Evolutionary conservation across 2,888 invertebrate genomes (phyloP).

Genomic region (Amiota minor): DNA sequence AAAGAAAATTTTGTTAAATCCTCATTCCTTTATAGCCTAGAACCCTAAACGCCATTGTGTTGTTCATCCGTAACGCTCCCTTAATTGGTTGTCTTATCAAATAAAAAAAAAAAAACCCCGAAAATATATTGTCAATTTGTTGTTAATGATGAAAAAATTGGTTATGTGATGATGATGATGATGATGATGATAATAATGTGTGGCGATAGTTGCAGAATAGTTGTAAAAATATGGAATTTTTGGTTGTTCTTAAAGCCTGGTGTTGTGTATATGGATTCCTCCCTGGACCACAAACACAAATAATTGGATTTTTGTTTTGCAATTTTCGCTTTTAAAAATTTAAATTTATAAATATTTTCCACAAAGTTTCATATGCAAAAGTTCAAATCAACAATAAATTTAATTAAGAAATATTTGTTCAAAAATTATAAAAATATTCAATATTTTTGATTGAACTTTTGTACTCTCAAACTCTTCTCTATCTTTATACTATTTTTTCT

Average conservation of each 20-base stretch:
- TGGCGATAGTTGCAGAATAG: conserved; percentile 67
- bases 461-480: too few species aligned
- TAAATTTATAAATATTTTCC: conserved; percentile 4
- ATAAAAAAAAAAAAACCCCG: conserved; percentile 36
- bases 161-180: too few species aligned
- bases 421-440: background rate
- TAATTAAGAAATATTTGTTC: conserved; percentile 2
- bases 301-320: conserved; percentile 74
- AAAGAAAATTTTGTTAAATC: background rate
- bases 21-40: conserved; percentile 1
- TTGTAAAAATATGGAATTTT: conserved; percentile 25
- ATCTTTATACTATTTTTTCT: too few species aligned
- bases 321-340: conserved; percentile 70
- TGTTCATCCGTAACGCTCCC: too few species aligned
- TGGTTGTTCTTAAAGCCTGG: background rate
- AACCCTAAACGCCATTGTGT: conserved; percentile 31
- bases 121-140: conserved; percentile 51
- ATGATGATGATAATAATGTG: conserved; percentile 34
- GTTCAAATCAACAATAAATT: background rate
- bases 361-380: conserved; percentile 16
- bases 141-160: conserved; percentile 40
- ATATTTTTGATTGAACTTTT: too few species aligned
- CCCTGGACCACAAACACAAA: conserved; percentile 34
- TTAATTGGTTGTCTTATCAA: too few species aligned
- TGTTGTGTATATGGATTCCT: conserved; percentile 34